Evolutionary conservation across 2,888 invertebrate genomes (phyloP), one percentile per base, ranked within the genome.

Genomic region (Ellobium chinense): DNA sequence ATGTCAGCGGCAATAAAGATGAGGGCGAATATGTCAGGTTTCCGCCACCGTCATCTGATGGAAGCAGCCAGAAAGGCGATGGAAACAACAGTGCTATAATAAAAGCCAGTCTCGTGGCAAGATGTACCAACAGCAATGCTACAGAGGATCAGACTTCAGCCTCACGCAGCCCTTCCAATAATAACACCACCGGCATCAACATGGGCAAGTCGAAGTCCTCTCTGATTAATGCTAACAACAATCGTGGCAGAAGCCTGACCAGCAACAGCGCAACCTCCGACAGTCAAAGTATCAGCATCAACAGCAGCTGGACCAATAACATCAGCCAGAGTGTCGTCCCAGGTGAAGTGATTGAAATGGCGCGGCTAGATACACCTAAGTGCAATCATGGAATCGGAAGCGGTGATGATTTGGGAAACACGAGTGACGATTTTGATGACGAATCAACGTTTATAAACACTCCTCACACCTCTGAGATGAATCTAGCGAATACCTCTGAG

Each of bases 31-130:
- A 18, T 24, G 14, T 9, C 39, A 62, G 27, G 24, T 5, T 72
- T 24, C 34, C 27, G 2, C 21, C n/a, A 29, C 1, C n/a, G n/a
- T n/a, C n/a, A n/a, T n/a, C n/a, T n/a, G n/a, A n/a, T 29, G 63
- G 24, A n/a, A 0, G n/a, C 54, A 36, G 18, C 58, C 56, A n/a
- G 0, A 31, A 36, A n/a, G 63, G 60, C 37, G 60, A 69, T 39
- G 69, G 60, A 39, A 76, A 65, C 54, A 76, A 65, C 76, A 65
- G 66, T 14, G 76, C 65, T n/a, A 29, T 76, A 9, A 62, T 7
- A 7, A 24, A 14, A 1, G 7, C 54, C 29, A 21, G n/a, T 9
- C 39, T 14, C 56, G n/a, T 14, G 29, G 34, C 18, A 14, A 63
- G 24, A 2, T 27, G 14, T 29, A 63, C 2, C 63, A 27, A 29